Percentiles rank a stretch among this genome's conserved stretches.
Evolutionary conservation across 1,140 invertebrate species (phyloP).

Genomic region (Cotesia glomerata): DNA sequence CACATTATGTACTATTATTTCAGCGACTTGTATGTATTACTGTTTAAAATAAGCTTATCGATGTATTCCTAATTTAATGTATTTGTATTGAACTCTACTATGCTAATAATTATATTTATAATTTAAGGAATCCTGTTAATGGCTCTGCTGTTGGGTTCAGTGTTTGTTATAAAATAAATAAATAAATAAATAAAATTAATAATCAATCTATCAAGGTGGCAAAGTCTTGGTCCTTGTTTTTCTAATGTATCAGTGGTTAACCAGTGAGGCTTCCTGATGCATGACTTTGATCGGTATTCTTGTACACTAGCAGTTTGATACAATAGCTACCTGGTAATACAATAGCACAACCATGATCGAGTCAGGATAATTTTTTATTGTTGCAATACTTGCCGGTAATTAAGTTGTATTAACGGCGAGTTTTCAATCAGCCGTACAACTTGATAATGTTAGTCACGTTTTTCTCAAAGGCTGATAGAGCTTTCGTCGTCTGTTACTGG

Average conservation of each 20-base stretch:
- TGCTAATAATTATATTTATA: too few species aligned
- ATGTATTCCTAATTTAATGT: too few species aligned
- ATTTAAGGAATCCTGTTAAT: too few species aligned
- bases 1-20: too few species aligned
- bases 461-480: constrained; percentile 86
- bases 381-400: constrained; percentile 53
- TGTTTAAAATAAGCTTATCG: too few species aligned
- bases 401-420: too few species aligned
- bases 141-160: too few species aligned
- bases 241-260: constrained; percentile 38
- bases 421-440: constrained; percentile 56
- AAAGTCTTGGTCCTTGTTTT: constrained; percentile 51
- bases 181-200: too few species aligned
- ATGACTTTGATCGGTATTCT: constrained; percentile 49
- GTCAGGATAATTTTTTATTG: constrained; percentile 57
- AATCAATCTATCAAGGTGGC: constrained; percentile 44
- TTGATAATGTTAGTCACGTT: constrained; percentile 77
- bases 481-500: constrained; percentile 92
- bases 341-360: constrained; percentile 54
- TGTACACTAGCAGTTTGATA: constrained; percentile 35
- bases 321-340: constrained; percentile 43
- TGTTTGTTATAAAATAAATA: too few species aligned
- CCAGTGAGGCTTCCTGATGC: constrained; percentile 39
- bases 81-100: too few species aligned
- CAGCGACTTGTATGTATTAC: too few species aligned